Conservation (phyloP, 2,797 vertebrate species). For the Parauchenoglanis ngamensis region DNA sequence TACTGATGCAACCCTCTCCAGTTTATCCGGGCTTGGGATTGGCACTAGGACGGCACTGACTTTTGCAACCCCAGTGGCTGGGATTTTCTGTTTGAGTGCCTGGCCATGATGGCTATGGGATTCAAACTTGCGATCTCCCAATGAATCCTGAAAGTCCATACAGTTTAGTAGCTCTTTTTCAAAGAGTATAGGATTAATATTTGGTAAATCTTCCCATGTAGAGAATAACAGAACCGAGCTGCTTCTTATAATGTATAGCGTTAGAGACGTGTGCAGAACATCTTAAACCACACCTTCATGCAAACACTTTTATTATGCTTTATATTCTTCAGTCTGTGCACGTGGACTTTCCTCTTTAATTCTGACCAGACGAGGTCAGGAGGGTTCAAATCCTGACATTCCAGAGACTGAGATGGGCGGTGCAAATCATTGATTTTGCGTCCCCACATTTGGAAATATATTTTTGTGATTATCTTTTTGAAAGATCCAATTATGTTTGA, state of each 20-base stretch:
- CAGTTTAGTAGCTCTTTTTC: too few species aligned
- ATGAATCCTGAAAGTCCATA: too few species aligned
- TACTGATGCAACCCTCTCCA: too few species aligned
- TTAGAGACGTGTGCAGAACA: too few species aligned
- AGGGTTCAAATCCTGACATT: not conserved
- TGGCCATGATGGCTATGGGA: too few species aligned
- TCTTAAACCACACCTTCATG: not conserved
- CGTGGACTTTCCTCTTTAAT: not conserved
- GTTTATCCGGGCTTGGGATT: too few species aligned
- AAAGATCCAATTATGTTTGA: not conserved
- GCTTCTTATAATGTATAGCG: not conserved
- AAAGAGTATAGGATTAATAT: not conserved
- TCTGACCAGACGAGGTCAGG: not conserved
- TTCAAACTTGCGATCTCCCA: too few species aligned
- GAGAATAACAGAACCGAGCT: not conserved
- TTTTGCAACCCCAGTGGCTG: too few species aligned
- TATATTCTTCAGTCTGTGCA: not conserved
- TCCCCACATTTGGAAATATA: not conserved
- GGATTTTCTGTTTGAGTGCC: too few species aligned
- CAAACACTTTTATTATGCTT: not conserved
- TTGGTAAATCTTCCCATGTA: not conserved
- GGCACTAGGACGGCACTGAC: too few species aligned
- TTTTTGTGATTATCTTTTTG: slow-evolving; percentile 13
- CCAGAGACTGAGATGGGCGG: not conserved
- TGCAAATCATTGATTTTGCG: slow-evolving; percentile 2